Evolutionary conservation across 1,140 invertebrate genomes (phyloP).

Genomic region (Zophobas morio): DNA sequence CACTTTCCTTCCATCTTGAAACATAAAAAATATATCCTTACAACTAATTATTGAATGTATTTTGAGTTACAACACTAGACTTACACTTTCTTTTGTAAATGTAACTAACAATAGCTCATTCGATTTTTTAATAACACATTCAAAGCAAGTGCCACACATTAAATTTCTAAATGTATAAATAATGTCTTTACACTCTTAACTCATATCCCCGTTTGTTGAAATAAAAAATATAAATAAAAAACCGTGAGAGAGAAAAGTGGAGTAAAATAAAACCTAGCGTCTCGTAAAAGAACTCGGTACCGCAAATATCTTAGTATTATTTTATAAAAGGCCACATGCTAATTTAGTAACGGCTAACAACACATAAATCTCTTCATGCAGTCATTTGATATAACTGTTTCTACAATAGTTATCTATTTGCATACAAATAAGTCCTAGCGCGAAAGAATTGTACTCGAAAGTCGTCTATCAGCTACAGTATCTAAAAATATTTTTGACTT

Average conservation of each 20-base stretch:
- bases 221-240: constrained; percentile 34
- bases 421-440: constrained; percentile 27
- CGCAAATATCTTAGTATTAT: constrained; percentile 38
- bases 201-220: constrained; percentile 29
- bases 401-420: constrained; percentile 32
- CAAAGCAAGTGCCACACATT: constrained; percentile 54
- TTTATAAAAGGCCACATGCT: constrained; percentile 52
- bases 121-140: constrained; percentile 55
- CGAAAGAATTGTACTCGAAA: constrained; percentile 33
- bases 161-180: constrained; percentile 46
- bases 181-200: constrained; percentile 45
- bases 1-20: constrained; percentile 56
- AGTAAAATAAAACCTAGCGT: constrained; percentile 1
- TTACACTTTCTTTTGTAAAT: constrained; percentile 41
- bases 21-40: constrained; percentile 57
- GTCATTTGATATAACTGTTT: constrained; percentile 27
- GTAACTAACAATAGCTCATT: constrained; percentile 47
- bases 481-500: constrained; percentile 41
- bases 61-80: constrained; percentile 53
- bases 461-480: constrained; percentile 18
- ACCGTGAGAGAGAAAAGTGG: constrained; percentile 18
- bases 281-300: constrained; percentile 9
- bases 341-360: constrained; percentile 52
- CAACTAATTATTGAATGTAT: constrained; percentile 64
- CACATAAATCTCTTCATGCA: constrained; percentile 49